Evolutionary conservation across 2,797 vertebrate genomes (phyloP).

Genomic region (Rhinophrynus dorsalis): DNA sequence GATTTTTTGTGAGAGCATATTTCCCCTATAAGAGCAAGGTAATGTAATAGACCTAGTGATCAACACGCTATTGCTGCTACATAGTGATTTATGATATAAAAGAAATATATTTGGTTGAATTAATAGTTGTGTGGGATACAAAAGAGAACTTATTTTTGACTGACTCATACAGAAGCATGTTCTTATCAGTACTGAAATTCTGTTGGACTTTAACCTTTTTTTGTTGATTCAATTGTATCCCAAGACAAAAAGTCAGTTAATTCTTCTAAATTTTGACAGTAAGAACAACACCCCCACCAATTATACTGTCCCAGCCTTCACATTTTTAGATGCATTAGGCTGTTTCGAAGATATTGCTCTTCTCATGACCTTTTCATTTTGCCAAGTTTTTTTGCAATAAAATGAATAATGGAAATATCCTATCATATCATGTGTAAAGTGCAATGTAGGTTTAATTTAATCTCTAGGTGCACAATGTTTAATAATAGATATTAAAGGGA

Average conservation of each 20-base stretch:
- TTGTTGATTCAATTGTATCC: constrained; percentile 18
- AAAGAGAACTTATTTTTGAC: background rate
- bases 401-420: constrained; percentile 2
- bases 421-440: background rate
- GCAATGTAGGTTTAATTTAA: constrained; percentile 7
- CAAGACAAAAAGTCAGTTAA: constrained; percentile 9
- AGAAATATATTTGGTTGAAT: background rate
- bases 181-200: constrained; percentile 23
- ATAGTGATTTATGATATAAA: background rate
- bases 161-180: constrained; percentile 5
- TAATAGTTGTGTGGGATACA: background rate
- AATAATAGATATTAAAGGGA: background rate
- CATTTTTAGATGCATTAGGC: background rate
- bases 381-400: constrained; percentile 20
- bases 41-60: background rate
- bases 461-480: background rate
- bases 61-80: background rate
- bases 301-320: background rate
- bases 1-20: no score
- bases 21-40: no score
- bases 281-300: background rate
- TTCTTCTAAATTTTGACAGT: background rate
- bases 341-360: background rate
- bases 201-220: constrained; percentile 18
- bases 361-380: constrained; percentile 40